Base-by-base conservation (phyloP, 2,113 vertebrate genomes). In the Ictalurus punctatus region DNA sequence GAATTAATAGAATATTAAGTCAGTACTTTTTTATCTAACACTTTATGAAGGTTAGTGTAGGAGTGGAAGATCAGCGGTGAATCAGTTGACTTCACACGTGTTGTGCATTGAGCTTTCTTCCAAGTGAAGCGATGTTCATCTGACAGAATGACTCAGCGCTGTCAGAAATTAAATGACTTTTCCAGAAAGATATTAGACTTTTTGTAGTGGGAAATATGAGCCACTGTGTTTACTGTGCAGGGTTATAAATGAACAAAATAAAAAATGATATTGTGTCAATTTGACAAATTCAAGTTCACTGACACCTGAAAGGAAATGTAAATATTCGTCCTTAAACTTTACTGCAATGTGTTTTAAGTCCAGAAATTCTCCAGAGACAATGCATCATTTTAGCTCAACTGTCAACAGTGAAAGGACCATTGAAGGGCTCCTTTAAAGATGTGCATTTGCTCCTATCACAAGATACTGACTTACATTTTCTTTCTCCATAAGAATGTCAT, bases 71-170 rank as follows among this genome's bases (percentile, higher is more conserved):
- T 80, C 48, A 10, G 48, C 9, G 44, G 58, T 88, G 73, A 89
- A 23, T 80, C 83, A 89, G n/a, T 40, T 58, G 88, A 78, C 34
- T 76, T 76, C 73, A 79, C 30, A 27, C 21, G 19, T 30, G 34
- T 34, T 6, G 9, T 69, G 73, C 34, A 61, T 88, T 83, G 52
- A 40, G 80, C 79, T 54, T 88, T 59, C 67, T 59, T 40, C 67
- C 80, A 67, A 67, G 30, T 78, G 58, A 44, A 10, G 34, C n/a
- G 52, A 71, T 56, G n/a, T 88, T 71, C 71, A 56, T 17, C 76
- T 76, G 59, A 85, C n/a, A 76, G 34, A 85, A 79, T 89, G 59
- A 89, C n/a, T 89, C 74, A 89, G 54, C 56, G 73, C 27, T 37
- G 63, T 88, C 52, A 86, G 2, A 71, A 13, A 17, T 27, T 6